Evolutionary conservation across 2,888 invertebrate species (phyloP).

Genomic region (Melieria crassipennis): DNA sequence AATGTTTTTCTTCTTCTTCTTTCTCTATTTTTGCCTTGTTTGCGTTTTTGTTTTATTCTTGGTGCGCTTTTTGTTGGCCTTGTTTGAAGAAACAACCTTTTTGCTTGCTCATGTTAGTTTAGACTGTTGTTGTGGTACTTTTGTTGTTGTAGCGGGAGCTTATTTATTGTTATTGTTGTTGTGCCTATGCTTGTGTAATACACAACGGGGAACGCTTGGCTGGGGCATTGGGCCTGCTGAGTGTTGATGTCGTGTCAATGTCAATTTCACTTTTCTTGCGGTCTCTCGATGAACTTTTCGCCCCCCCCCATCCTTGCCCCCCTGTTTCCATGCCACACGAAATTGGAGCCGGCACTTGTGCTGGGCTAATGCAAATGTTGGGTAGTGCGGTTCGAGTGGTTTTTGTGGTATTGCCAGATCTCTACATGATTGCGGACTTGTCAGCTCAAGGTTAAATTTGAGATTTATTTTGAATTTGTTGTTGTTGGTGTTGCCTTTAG

Average conservation of each 20-base stretch:
- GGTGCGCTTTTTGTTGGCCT: no score
- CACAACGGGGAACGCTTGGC: not conserved
- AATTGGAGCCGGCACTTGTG: no score
- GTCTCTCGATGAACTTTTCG: constrained; percentile 20
- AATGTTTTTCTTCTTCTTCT: not conserved
- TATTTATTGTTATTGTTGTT: not conserved
- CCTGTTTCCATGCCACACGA: no score
- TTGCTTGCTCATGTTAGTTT: not conserved
- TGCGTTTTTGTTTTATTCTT: no score
- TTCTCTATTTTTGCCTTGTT: not conserved
- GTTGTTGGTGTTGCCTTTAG: no score
- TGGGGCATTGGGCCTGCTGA: not conserved
- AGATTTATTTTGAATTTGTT: no score
- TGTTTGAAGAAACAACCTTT: not conserved
- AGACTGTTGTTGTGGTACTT: not conserved
- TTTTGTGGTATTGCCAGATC: no score
- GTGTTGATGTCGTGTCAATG: constrained; percentile 24
- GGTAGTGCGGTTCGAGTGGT: no score
- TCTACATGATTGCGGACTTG: no score
- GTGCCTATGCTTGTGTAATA: not conserved
- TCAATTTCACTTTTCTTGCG: constrained; percentile 20
- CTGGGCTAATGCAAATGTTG: no score
- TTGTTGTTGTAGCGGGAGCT: not conserved
- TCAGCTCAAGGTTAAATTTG: no score
- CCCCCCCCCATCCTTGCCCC: not conserved